Conservation (phyloP, 1,140 invertebrate species). For the Platyura marginata region DNA sequence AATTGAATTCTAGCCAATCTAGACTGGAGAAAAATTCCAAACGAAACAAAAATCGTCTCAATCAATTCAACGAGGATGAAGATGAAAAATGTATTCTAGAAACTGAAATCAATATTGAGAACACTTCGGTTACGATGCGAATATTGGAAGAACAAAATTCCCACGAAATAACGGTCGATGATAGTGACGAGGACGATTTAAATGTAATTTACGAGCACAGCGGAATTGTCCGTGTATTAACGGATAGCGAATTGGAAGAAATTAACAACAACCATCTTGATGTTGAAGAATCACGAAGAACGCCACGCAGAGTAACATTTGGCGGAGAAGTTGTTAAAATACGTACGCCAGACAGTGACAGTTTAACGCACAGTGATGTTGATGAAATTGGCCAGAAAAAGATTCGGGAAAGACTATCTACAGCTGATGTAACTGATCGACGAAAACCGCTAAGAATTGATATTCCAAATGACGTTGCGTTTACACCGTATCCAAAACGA, state of each 20-base stretch:
- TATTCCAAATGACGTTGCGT: no score
- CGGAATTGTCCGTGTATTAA: constrained; percentile 33
- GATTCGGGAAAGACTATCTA: no score
- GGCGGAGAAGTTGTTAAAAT: constrained; percentile 68
- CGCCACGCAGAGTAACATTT: constrained; percentile 49
- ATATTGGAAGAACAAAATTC: constrained; percentile 46
- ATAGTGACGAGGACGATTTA: constrained; percentile 11
- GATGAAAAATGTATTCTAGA: constrained; percentile 49
- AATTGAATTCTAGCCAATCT: background rate
- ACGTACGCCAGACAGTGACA: constrained; percentile 63
- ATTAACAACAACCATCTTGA: constrained; percentile 17
- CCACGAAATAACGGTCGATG: constrained; percentile 14
- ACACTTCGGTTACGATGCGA: constrained; percentile 61
- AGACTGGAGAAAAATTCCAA: background rate
- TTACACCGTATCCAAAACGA: no score
- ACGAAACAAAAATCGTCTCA: background rate
- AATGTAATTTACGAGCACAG: constrained; percentile 8
- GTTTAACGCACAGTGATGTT: constrained; percentile 28
- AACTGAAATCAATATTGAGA: constrained; percentile 60
- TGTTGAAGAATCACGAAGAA: constrained; percentile 16
- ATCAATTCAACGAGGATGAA: background rate
- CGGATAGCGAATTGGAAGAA: constrained; percentile 33
- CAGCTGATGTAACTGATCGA: no score
- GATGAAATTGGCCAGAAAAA: no score
- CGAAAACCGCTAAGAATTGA: no score